These are phyloP conservation scores for Drosophila lacteicornis DNA, from an alignment of 1,140 invertebrate genomes.

Conservation along the genomic window DNA sequence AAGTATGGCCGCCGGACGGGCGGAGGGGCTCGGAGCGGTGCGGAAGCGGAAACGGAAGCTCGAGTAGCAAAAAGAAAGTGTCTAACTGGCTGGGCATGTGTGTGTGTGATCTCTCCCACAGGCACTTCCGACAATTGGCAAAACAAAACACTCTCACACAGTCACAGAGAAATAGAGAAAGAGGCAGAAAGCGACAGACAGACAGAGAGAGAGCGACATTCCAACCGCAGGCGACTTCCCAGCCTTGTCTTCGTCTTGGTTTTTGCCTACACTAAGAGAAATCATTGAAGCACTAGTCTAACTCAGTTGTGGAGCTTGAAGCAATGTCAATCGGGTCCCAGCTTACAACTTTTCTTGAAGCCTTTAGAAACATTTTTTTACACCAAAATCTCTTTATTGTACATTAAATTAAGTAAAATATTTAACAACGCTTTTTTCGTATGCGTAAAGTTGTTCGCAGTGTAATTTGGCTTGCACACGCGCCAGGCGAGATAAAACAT, in stretches of 20 bases:
- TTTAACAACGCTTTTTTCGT: background rate
- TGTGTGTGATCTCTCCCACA: constrained; percentile 57
- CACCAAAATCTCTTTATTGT: background rate
- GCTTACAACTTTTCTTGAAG: no score
- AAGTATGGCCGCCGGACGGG: constrained; percentile 65
- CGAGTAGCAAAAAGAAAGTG: constrained; percentile 81
- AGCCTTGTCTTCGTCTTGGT: background rate
- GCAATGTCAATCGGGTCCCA: no score
- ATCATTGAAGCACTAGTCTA: background rate
- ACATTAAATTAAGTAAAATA: background rate
- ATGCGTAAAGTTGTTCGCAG: background rate
- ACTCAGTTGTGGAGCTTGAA: no score
- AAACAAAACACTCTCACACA: constrained; percentile 68
- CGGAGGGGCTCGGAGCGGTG: constrained; percentile 40
- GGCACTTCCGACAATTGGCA: constrained; percentile 82
- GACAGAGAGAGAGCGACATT: constrained; percentile 9
- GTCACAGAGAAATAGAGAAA: constrained; percentile 1
- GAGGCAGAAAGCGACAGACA: background rate
- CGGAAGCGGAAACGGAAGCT: constrained; percentile 79
- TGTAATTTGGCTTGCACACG: constrained; percentile 59
- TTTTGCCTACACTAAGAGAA: constrained; percentile 11
- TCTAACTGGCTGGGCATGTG: constrained; percentile 63
- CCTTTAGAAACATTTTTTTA: no score
- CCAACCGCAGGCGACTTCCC: constrained; percentile 42
- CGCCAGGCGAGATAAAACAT: constrained; percentile 78